Evolutionary conservation across 2,797 vertebrate genomes (phyloP).

Genomic region (Phrynocephalus guinanensis): DNA sequence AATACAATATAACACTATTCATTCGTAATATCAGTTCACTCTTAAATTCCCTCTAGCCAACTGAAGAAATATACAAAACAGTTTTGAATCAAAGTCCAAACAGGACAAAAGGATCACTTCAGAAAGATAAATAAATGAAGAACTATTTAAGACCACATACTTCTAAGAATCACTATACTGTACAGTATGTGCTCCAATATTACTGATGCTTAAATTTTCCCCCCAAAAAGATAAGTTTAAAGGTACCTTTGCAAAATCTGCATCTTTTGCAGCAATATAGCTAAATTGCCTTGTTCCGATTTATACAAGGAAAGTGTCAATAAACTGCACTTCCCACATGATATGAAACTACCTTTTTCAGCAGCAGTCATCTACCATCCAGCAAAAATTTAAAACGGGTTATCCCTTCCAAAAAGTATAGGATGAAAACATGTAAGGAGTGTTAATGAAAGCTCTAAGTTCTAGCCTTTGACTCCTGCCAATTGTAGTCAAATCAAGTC

Average conservation of each 20-base stretch:
- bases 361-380: neutral
- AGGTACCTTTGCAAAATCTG: neutral
- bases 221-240: neutral
- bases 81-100: neutral
- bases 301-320: neutral
- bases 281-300: neutral
- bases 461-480: neutral
- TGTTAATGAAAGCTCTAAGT: neutral
- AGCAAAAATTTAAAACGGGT: neutral
- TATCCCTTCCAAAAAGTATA: neutral
- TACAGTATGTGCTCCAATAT: neutral
- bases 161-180: neutral
- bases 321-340: neutral
- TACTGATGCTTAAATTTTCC: neutral
- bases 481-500: neutral
- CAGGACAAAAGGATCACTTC: neutral
- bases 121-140: neutral
- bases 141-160: neutral
- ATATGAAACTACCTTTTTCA: neutral
- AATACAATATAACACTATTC: neutral
- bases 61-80: neutral
- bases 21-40: neutral
- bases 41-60: neutral
- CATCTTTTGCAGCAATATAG: conserved; percentile 6
- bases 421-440: neutral